Conservation (phyloP, 2,113 vertebrate species). For the Procavia capensis region DNA sequence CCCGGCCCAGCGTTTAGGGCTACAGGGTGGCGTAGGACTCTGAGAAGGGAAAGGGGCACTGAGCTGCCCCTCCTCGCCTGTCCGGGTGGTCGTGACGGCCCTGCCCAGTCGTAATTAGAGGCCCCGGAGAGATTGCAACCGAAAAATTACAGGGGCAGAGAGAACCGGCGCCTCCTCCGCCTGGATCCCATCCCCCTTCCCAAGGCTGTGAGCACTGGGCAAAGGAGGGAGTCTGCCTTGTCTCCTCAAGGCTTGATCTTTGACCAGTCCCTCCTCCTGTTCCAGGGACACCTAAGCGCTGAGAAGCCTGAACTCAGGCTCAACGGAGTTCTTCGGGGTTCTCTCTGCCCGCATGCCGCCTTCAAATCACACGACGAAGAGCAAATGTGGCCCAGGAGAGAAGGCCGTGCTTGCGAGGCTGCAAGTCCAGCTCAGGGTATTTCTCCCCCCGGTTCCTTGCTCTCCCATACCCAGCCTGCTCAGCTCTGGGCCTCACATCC, state of each 20-base stretch:
- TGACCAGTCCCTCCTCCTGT: not conserved
- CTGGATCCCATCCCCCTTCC: not conserved
- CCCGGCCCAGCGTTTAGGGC: not conserved
- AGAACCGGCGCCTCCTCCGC: slow-evolving; percentile 26
- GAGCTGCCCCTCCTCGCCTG: slow-evolving; percentile 34
- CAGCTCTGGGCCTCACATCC: not conserved
- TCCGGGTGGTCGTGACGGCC: slow-evolving; percentile 52
- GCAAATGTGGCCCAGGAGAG: not conserved
- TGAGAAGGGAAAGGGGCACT: not conserved
- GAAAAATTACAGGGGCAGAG: slow-evolving; percentile 76
- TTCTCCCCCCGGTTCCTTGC: not conserved
- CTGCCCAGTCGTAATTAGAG: slow-evolving; percentile 74
- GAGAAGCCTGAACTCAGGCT: not conserved
- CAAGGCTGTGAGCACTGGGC: not conserved
- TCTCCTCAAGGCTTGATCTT: slow-evolving; percentile 19
- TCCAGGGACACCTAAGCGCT: not conserved
- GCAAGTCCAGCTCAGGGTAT: not conserved
- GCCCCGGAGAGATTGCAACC: slow-evolving; percentile 50
- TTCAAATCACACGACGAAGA: not conserved
- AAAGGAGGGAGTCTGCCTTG: not conserved
- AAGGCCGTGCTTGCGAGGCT: not conserved
- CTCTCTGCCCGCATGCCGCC: not conserved
- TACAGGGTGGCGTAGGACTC: not conserved
- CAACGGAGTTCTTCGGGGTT: not conserved
- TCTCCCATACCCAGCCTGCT: not conserved